A percentile compares a stretch with the other conserved stretches of the same genome.
phyloP scores from a whole-genome alignment of 2,797 vertebrate species.

The Pterois miles region DNA sequence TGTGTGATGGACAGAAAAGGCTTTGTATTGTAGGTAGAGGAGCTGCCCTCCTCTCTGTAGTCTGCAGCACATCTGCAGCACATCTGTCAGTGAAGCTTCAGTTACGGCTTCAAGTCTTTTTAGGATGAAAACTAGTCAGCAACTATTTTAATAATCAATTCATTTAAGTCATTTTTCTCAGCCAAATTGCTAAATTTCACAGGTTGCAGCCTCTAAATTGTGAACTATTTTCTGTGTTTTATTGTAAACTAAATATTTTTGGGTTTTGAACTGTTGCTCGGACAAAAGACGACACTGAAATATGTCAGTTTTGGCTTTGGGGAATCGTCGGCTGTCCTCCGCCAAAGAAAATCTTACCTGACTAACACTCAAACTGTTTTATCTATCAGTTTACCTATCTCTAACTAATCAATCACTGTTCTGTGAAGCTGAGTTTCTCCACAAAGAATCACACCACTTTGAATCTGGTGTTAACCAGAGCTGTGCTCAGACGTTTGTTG shows the following conservation, averaged over 20 bases:
- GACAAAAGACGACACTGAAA: not conserved
- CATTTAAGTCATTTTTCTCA: not conserved
- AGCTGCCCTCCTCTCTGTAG: not conserved
- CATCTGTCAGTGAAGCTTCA: not conserved
- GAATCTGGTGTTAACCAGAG: no score
- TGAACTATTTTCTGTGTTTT: not conserved
- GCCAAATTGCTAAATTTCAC: not conserved
- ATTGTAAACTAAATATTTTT: not conserved
- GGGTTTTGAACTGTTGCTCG: not conserved
- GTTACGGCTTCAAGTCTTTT: not conserved
- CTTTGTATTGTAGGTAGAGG: slow-evolving; percentile 22
- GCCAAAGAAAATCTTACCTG: no score
- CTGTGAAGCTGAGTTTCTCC: no score
- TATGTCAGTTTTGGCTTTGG: not conserved
- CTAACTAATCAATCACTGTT: no score
- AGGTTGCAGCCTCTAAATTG: not conserved
- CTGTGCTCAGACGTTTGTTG: no score
- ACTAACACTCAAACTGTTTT: no score
- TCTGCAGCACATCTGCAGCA: not conserved
- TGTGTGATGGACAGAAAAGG: slow-evolving; percentile 42
- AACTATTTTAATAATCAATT: not conserved
- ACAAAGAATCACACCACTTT: no score
- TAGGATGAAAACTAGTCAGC: not conserved
- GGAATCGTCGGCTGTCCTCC: no score
- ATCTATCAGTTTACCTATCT: no score